Base-by-base conservation (phyloP, 37 sponge, comb jelly and placozoan species). In the Oopsacas minuta region DNA sequence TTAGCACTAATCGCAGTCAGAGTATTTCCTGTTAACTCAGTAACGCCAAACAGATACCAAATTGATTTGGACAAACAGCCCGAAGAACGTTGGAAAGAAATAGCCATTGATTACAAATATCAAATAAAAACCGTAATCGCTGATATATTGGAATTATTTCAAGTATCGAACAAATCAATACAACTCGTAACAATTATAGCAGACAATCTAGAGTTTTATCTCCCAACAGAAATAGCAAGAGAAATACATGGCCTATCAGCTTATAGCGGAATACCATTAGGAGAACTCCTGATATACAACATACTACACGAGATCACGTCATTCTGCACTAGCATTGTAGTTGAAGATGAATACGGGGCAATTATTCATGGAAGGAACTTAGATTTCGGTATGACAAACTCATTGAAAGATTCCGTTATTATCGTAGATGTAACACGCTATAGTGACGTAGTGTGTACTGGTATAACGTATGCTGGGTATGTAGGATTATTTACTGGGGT, bases 301-400 rank as follows among this genome's bases (percentile, higher is more conserved):
- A 23, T 89, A 8, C 37, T 91, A 22, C 90, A 94, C 52, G 94
- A 94, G 38, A 35, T 90, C 36, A 90, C 89, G 0, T 89, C 94
- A 17, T 91, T 37, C 69, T 96, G 97, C 84, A 96, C 97, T 1
- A 93, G 94, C 39, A 96, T 96, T 87, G 92, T 96, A 8, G 92
- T 87, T 5, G 90, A 90, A 38, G 88, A 88, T 23, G 37, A 28
- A 22, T 82, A 90, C 12, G 97, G 97, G 32, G 83, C 81, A 0
- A 86, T 97, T 34, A 90, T 83, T 28, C 98, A 97, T 82, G 98
- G 88, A 12, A 39, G 98, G 42, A 97, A 97, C 83, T 39, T 97
- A 39, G 98, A 97, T 87, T 97, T 92, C 83, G 36, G 85, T 17
- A 51, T 92, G 5, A 83, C 85, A 15, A 52, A 46, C 23, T 12